These are phyloP conservation scores for Conistra vaccinii DNA, from an alignment of 2,888 invertebrate species.

Conservation along the genomic window DNA sequence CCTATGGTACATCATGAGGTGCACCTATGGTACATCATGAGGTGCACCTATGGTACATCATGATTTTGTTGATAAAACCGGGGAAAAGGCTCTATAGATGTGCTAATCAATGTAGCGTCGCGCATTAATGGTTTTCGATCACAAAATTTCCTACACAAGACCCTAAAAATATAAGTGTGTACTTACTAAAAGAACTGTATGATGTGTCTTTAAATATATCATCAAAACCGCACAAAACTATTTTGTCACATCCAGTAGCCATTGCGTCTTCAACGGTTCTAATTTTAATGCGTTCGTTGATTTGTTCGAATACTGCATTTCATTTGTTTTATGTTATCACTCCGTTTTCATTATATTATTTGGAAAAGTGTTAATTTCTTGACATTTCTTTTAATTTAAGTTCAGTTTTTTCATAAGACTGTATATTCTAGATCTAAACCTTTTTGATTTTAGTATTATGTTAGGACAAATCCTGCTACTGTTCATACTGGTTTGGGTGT, in stretches of 20 bases:
- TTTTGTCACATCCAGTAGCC: conserved; percentile 49
- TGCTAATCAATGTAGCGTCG: no score
- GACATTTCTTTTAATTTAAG: background rate
- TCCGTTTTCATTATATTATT: no score
- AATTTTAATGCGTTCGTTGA: background rate
- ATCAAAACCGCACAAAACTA: conserved; percentile 14
- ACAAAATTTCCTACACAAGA: background rate
- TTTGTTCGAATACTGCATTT: background rate
- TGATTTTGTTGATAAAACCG: background rate
- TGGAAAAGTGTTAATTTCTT: background rate
- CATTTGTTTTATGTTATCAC: background rate
- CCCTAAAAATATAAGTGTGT: conserved; percentile 36
- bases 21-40: no score
- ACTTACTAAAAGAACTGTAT: conserved; percentile 19
- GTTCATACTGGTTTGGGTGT: conserved; percentile 57
- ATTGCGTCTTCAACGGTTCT: conserved; percentile 2
- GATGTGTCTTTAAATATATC: conserved; percentile 33
- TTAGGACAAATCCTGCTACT: conserved; percentile 52
- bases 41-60: no score
- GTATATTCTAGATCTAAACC: background rate
- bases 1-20: no score
- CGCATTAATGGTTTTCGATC: conserved; percentile 30
- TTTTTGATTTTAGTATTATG: conserved; percentile 25
- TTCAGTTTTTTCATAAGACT: background rate
- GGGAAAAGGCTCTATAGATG: background rate